Percentiles rank a stretch among this genome's conserved stretches.
phyloP scores from a whole-genome alignment of 2,888 invertebrate genomes.

The Apotomis betuletana region DNA sequence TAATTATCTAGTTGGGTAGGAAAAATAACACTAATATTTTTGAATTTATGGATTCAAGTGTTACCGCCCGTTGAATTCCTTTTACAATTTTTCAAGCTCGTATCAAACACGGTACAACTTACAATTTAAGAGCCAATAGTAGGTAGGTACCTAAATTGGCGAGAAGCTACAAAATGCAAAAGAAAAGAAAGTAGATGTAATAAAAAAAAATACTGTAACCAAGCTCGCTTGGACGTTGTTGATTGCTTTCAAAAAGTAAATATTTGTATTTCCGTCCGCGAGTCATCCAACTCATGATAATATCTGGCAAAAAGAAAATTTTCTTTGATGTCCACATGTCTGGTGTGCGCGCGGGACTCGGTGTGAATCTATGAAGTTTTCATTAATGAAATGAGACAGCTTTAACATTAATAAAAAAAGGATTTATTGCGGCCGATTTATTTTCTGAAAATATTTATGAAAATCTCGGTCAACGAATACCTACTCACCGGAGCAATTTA shows the following conservation, averaged over 20 bases:
- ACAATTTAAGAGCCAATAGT: no score
- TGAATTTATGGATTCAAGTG: no score
- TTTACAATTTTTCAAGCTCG: no score
- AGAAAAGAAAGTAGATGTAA: background rate
- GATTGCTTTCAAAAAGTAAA: slow-evolving; percentile 21
- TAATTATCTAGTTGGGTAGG: no score
- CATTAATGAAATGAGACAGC: slow-evolving; percentile 30
- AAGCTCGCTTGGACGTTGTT: background rate
- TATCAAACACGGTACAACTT: no score
- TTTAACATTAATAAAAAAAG: slow-evolving; percentile 34
- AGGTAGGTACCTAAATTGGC: no score
- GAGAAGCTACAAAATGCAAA: no score
- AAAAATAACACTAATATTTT: no score
- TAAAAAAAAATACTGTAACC: background rate
- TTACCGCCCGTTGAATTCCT: no score
- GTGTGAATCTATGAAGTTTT: slow-evolving; percentile 28
- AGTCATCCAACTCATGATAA: slow-evolving; percentile 26
- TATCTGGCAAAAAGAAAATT: slow-evolving; percentile 9
- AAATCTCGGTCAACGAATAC: slow-evolving; percentile 10
- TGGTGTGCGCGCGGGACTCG: slow-evolving; percentile 9
- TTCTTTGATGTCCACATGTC: slow-evolving; percentile 31
- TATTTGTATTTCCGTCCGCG: slow-evolving; percentile 31
- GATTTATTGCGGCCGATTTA: slow-evolving; percentile 16
- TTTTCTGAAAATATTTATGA: slow-evolving; percentile 12
- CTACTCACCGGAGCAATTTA: background rate